Base-by-base conservation (phyloP, 2,797 vertebrate genomes). In the Chaetophractus vellerosus region DNA sequence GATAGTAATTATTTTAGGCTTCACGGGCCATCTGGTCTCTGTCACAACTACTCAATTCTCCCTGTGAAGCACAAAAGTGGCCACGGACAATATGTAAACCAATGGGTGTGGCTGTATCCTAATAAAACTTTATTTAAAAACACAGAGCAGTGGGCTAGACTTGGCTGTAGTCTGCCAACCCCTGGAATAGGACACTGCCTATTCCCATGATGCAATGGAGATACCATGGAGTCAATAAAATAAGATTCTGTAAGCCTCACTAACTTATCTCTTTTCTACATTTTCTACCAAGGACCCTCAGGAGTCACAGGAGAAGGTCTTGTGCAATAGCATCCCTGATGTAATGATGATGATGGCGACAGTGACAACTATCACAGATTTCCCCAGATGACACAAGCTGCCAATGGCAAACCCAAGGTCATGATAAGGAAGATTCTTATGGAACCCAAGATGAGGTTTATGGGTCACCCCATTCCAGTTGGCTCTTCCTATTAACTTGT, bases 71-170 rank as follows among this genome's bases (percentile, higher is more conserved):
- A 19, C 18, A 61, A 83, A 82, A 83, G 59, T 45, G 41, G n/a
- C 45, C 57, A 41, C 5, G 81, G 81, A 68, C 3, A 18, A 36
- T 41, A 23, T 8, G n/a, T 26, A 36, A 74, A 36, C n/a, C 68
- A 50, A 23, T 23, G n/a, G 21, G 8, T 38, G 28, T 66, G 68
- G 21, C 72, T 28, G 5, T 57, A 68, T 71, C 24, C 21, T 66
- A 83, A 80, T 72, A 78, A 94, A 93, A 48, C 78, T 90, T 72
- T 71, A 92, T 91, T 88, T 88, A 55, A 2, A 91, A 59, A 96
- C 76, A 26, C 24, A 68, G 36, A 55, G 28, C 23, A 12, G 6
- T 48, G 52, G 89, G 48, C 50, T 82, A 61, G 38, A 38, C 52
- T 6, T 24, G 33, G 31, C 52, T 31, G 21, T 26, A 52, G 41